Evolutionary conservation across 2,797 vertebrate species (phyloP), one percentile per base, ranked within the genome.

Genomic region (Tympanoctomys barrerae): DNA sequence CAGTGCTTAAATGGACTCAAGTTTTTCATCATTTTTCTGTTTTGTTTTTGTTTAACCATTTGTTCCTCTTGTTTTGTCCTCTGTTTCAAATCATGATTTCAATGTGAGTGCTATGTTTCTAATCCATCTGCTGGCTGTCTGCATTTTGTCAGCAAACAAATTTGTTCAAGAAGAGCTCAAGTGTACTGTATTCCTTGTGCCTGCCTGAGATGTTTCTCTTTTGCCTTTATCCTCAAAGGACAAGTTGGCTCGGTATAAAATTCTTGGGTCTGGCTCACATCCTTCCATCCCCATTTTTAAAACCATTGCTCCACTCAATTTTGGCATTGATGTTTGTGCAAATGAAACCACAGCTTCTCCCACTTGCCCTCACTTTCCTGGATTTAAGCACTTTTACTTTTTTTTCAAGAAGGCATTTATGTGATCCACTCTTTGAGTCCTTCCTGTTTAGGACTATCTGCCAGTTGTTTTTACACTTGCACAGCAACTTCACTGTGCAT

Each of bases 211-310:
- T 80, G 28, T 83, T 87, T 79, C 62, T 22, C 49, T 94, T 82
- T 75, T 83, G 70, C 52, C 66, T 94, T 79, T 94, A 66, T 92
- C 57, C 57, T 91, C 75, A 59, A 57, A 93, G 89, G 75, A 91
- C 75, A 92, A 49, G 46, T 92, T 95, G 85, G 77, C 91, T 87
- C n/a, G 21, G n/a, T 86, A 89, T 83, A 52, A 79, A 91, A 90
- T 87, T 94, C 77, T 68, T 83, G 81, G 36, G 49, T 66, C 39
- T 66, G 52, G 70, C 36, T 92, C 68, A 68, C 5, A 73, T 68
- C 87, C 77, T 87, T 26, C 46, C 42, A 13, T 75, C 33, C 31
- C 33, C 87, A 52, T 39, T 82, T 93, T 91, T 71, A 64, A n/a
- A 81, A 54, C 33, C 61, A 64, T 42, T 78, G 33, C 68, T 66